Evolutionary conservation across 1,140 invertebrate genomes (phyloP).

Genomic region (Brachionus paranguensis): DNA sequence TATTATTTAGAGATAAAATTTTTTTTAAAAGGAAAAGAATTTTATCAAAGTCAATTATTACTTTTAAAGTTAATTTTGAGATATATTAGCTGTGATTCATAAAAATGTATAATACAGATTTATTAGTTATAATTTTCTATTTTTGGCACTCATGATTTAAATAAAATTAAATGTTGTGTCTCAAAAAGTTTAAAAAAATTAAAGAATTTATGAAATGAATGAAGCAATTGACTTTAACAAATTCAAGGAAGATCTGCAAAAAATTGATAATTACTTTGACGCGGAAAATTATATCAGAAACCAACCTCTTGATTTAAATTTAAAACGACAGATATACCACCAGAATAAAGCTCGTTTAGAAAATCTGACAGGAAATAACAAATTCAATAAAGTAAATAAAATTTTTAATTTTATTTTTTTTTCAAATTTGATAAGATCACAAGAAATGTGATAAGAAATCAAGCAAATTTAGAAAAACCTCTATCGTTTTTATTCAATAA

Average conservation of each 20-base stretch:
- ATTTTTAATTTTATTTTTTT: background rate
- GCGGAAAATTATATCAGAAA: background rate
- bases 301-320: background rate
- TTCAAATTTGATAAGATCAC: background rate
- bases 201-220: background rate
- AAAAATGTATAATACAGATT: no score
- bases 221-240: background rate
- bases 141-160: background rate
- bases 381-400: background rate
- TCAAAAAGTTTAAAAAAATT: no score
- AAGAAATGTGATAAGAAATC: background rate
- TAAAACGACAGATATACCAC: background rate
- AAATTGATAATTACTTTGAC: background rate
- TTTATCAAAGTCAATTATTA: background rate
- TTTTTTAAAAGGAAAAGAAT: background rate
- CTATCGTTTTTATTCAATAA: background rate
- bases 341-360: background rate
- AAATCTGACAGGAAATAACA: background rate
- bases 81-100: background rate
- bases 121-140: background rate
- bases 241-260: background rate
- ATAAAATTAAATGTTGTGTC: background rate
- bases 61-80: background rate
- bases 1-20: background rate
- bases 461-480: background rate